phyloP scores from a whole-genome alignment of 2,797 vertebrate genomes.

The Dendrocincla fuliginosa region DNA sequence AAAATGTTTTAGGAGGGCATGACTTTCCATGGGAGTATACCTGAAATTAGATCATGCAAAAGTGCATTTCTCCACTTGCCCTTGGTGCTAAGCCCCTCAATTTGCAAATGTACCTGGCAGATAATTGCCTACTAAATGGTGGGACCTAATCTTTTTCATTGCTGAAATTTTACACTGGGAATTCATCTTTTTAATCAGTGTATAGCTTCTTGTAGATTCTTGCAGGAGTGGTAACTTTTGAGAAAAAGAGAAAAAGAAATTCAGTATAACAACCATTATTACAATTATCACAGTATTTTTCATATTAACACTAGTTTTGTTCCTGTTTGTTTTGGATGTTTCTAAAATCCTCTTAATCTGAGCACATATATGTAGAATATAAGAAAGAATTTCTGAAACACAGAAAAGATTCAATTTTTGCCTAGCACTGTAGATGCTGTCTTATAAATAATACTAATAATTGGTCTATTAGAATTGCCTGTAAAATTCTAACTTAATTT shows the following conservation, averaged over 20 bases:
- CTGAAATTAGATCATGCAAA: background rate
- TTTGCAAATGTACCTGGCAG: rapidly evolving
- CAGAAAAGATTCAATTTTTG: background rate
- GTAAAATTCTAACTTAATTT: conserved; percentile 17
- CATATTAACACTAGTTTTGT: background rate
- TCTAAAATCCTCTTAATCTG: background rate
- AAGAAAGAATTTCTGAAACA: background rate
- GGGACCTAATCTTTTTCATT: background rate
- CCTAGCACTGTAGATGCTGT: background rate
- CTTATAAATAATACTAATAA: background rate
- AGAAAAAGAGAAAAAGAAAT: background rate
- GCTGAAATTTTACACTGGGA: background rate
- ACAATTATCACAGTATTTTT: background rate
- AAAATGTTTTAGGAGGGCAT: background rate
- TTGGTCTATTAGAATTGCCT: background rate
- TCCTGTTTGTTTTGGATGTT: background rate
- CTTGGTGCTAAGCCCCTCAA: rapidly evolving
- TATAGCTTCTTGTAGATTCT: background rate
- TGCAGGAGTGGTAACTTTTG: background rate
- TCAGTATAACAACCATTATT: background rate
- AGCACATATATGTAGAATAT: background rate
- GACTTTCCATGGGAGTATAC: background rate
- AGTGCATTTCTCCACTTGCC: background rate
- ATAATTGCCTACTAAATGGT: background rate
- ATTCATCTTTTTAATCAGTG: background rate